Evolutionary conservation across 2,888 invertebrate species (phyloP), one percentile per base, ranked within the genome.

Genomic region (Geophilus truncorum): DNA sequence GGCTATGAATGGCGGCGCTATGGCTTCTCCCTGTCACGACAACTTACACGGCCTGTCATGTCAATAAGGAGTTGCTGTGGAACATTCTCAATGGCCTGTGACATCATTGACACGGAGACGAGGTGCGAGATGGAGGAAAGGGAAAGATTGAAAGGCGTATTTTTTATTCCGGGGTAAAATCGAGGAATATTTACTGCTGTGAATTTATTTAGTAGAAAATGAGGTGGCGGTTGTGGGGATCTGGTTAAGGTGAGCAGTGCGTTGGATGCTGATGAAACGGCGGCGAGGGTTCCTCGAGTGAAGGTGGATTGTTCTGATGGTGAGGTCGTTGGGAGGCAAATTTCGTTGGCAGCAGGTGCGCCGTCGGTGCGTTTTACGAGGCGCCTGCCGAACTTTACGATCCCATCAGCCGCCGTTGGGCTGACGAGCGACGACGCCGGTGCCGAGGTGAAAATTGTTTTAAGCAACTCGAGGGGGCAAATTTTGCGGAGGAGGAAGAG

Each of bases 391-490:
- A 45, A 28, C 36, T 78, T 78, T 78, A 78, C 78, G 78, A 78
- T 78, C 78, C 70, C 78, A 78, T 78, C 78, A 78, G 40, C 78
- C 40, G 36, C 78, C 70, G 70, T 70, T 70, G 70, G 70, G 45
- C 78, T 78, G 36, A 78, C 78, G 78, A 45, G 78, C 36, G 40
- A 78, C 40, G 36, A 78, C 36, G 45, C 78, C 28, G 36, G 36
- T 36, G 78, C 40, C 28, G 45, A 78, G 78, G 78, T 78, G 78
- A 78, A 78, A 78, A 78, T 78, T 78, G 78, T 78, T 78, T 78
- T 78, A 78, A 78, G 28, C 78, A 36, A 78, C 78, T 77, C 36
- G 34, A 36, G 45, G 45, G 28, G 45, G 78, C 40, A 78, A 78
- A 78, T 78, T 78, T 78, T 78, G 78, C 32, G 34, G 77, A 32